phyloP scores from a whole-genome alignment of 2,113 vertebrate genomes.

The Strigops habroptila region DNA sequence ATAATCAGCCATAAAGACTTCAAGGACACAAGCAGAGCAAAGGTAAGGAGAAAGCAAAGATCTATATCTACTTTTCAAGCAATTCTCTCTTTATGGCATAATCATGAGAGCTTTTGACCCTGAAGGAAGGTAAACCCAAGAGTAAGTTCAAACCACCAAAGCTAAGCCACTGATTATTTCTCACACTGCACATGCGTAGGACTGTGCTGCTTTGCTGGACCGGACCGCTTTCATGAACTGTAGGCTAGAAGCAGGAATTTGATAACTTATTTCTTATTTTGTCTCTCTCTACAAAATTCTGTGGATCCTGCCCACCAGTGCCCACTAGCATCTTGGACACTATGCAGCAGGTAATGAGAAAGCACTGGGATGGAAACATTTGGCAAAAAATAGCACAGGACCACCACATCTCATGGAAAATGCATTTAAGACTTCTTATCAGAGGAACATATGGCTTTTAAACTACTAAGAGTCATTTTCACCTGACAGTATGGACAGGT shows the following conservation, averaged over 20 bases:
- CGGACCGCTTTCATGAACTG: neutral
- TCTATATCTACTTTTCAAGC: neutral
- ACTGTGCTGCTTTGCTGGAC: neutral
- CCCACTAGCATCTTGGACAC: neutral
- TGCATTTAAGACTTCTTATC: neutral
- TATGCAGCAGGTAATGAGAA: neutral
- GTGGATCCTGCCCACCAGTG: neutral
- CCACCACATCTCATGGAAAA: neutral
- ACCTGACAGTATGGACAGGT: neutral
- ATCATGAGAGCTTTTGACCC: neutral
- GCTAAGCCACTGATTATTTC: neutral
- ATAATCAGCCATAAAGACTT: rapidly evolving
- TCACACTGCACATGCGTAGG: neutral
- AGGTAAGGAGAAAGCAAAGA: neutral
- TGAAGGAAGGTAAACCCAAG: neutral
- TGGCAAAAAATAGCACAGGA: neutral
- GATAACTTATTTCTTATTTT: neutral
- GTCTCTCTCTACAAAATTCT: neutral
- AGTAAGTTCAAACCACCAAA: neutral
- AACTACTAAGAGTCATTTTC: neutral
- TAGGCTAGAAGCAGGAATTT: neutral
- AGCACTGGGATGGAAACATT: neutral
- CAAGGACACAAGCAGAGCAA: neutral
- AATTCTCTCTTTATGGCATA: neutral
- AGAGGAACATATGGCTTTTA: neutral